Evolutionary conservation across 1,140 invertebrate species (phyloP).

Genomic region (Brachystomella parvula): DNA sequence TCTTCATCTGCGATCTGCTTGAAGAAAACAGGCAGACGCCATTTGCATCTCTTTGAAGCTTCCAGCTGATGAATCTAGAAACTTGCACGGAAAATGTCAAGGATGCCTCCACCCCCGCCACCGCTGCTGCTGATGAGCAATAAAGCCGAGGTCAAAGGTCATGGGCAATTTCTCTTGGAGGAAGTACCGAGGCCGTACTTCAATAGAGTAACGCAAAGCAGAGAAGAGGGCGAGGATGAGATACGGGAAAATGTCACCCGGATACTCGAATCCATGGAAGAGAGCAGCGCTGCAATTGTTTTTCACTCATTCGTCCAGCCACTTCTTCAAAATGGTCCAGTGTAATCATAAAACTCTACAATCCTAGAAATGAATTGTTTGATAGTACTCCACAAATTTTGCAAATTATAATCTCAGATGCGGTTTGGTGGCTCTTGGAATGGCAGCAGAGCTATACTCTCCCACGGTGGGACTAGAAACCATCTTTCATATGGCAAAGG

Average conservation of each 20-base stretch:
- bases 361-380: not conserved
- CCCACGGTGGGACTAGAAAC: not conserved
- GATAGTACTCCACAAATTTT: not conserved
- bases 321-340: slow-evolving; percentile 18
- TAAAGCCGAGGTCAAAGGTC: too few species aligned
- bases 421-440: slow-evolving; percentile 68
- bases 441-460: slow-evolving; percentile 46
- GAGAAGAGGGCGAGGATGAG: not conserved
- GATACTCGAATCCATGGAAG: not conserved
- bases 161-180: too few species aligned
- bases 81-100: too few species aligned
- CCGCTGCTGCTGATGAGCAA: too few species aligned
- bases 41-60: too few species aligned
- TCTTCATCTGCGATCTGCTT: too few species aligned
- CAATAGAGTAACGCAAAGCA: not conserved
- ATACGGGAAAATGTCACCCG: too few species aligned
- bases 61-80: too few species aligned
- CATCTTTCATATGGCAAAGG: slow-evolving; percentile 1
- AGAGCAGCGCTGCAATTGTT: not conserved
- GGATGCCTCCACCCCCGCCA: not conserved
- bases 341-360: slow-evolving; percentile 8
- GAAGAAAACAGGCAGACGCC: too few species aligned
- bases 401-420: slow-evolving; percentile 55
- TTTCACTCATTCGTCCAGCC: not conserved
- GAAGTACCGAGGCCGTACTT: not conserved